Percentiles rank a stretch among this genome's conserved stretches.
phyloP scores from a whole-genome alignment of 2,113 vertebrate species.

The Cervus canadensis region DNA sequence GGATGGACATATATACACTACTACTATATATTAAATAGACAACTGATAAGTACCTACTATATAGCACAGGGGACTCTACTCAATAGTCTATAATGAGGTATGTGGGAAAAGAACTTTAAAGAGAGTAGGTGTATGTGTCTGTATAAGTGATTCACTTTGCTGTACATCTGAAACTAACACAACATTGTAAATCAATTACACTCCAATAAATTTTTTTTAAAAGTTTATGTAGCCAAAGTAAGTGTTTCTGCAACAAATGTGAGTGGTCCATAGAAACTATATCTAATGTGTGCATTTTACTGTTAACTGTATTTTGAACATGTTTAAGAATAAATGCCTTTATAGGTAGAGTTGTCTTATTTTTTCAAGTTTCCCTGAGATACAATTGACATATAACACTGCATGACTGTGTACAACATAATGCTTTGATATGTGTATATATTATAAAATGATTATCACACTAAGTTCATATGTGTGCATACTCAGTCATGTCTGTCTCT shows the following conservation, averaged over 20 bases:
- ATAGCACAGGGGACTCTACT: background rate
- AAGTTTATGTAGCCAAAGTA: background rate
- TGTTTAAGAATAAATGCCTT: background rate
- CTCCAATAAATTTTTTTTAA: background rate
- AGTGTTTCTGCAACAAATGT: background rate
- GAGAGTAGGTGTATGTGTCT: background rate
- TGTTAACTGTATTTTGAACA: background rate
- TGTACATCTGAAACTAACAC: background rate
- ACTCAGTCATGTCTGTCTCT: background rate
- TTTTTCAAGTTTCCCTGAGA: background rate
- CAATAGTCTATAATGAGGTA: background rate
- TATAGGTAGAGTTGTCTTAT: background rate
- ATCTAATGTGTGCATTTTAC: background rate
- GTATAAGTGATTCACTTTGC: background rate
- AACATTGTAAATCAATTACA: background rate
- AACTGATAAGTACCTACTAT: background rate
- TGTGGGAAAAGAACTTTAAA: background rate
- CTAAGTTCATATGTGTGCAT: background rate
- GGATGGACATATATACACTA: background rate
- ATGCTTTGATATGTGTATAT: background rate
- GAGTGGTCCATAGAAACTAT: background rate
- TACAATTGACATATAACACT: background rate
- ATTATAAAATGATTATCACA: background rate
- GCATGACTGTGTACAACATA: background rate
- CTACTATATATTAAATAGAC: background rate